Conservation (phyloP, 2,113 vertebrate species). For the Colinus virginianus region DNA sequence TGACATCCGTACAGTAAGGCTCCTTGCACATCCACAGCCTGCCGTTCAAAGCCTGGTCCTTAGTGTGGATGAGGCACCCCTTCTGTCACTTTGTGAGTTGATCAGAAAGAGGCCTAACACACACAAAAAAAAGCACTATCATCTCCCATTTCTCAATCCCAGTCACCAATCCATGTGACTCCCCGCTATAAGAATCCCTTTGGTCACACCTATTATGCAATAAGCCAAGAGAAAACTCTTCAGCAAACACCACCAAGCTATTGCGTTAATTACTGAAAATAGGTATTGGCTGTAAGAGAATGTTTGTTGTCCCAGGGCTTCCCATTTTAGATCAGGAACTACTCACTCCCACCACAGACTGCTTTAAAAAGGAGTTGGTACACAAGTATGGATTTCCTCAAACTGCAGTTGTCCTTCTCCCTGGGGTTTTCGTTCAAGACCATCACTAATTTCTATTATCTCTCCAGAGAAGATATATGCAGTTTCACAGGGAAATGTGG, state of each 20-base stretch:
- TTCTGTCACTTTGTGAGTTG: background rate
- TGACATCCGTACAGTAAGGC: background rate
- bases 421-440: background rate
- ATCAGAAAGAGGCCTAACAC: background rate
- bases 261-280: background rate
- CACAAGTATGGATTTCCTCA: background rate
- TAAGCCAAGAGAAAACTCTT: background rate
- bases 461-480: background rate
- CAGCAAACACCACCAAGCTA: background rate
- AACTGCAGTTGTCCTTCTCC: background rate
- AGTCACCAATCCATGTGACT: accelerated
- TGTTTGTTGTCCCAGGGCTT: background rate
- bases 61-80: background rate
- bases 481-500: background rate
- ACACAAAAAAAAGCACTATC: background rate
- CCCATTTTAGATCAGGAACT: background rate
- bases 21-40: background rate
- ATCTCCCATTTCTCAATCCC: background rate
- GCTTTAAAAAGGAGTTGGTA: background rate
- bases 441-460: background rate
- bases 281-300: background rate
- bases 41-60: background rate
- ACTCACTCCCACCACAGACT: background rate
- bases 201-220: background rate
- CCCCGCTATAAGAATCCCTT: background rate